Evolutionary conservation across 2,888 invertebrate species (phyloP), one percentile per base, ranked within the genome.

Genomic region (Ischnus inquisitorius): DNA sequence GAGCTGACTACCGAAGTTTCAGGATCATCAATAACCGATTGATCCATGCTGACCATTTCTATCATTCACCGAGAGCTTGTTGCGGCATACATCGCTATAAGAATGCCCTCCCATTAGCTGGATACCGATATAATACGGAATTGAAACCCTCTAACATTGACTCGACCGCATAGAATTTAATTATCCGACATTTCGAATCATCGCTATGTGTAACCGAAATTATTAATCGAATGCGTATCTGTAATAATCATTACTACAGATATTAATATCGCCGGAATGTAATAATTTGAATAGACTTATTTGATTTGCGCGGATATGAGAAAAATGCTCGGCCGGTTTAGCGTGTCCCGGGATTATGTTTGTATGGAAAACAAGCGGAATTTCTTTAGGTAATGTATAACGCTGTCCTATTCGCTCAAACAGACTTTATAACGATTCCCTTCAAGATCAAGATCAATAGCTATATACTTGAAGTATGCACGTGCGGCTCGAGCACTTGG

Each of bases 371-470:
- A 51, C 19, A 19, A n/a, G 19, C 8, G 10, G 54, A 22, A 6
- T 54, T 54, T 19, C 22, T 22, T 54, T 54, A 3, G 12, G 1
- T 54, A 8, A 22, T 10, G 3, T 54, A 12, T 22, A 19, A 12
- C 22, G 19, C 10, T 22, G 19, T 10, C 12, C 3, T 22, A 5
- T 60, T 14, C 1, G 25, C 60, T 25, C 12, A 16, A 43, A 14
- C 14, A 16, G 28, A 34, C 10, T 39, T 34, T 1, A 62, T 34
- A 19, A 39, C 28, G n/a, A 25, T 43, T 51, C n/a, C n/a, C 22
- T 54, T 67, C 46, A 77, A 77, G 65, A 72, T 77, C 57, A 77
- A 77, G 60, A 69, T 64, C 68, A 46, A 62, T 67, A 43, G 34
- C 34, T 43, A 4, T 22, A 25, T 34, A 60, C 10, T 60, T 19